Conservation (phyloP, 2,888 invertebrate species). For the Mylabris sibirica region DNA sequence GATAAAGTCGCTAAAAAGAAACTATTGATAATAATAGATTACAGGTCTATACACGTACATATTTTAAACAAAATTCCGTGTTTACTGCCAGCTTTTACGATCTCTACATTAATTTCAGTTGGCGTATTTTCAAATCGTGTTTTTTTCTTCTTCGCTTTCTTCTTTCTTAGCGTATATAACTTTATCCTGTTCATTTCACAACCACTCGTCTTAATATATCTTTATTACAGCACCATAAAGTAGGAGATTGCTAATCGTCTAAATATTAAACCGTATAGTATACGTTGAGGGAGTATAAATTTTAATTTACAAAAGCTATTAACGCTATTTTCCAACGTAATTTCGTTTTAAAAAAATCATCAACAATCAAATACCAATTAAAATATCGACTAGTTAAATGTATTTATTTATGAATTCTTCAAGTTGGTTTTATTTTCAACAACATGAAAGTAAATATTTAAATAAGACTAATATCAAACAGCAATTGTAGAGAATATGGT, state of each 20-base stretch:
- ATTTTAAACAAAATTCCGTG: background rate
- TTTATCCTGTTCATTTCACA: constrained; percentile 1
- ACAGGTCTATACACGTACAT: background rate
- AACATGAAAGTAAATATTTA: background rate
- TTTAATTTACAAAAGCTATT: background rate
- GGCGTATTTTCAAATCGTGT: background rate
- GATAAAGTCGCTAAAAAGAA: background rate
- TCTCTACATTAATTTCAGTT: background rate
- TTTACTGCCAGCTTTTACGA: constrained; percentile 1
- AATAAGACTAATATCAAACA: background rate
- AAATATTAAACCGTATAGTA: background rate
- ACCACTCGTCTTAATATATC: constrained; percentile 5
- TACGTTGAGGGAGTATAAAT: background rate
- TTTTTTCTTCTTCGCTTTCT: background rate
- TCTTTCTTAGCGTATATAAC: background rate
- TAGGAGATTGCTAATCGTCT: background rate
- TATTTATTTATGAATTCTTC: background rate
- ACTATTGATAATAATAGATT: constrained; percentile 10
- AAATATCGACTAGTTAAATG: background rate
- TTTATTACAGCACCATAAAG: background rate
- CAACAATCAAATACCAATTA: background rate
- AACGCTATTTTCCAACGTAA: background rate
- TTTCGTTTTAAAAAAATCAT: background rate
- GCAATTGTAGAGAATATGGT: background rate
- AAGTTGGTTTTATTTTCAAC: background rate